Base-by-base conservation (phyloP, 2,888 invertebrate genomes). In the Parnassius smintheus region DNA sequence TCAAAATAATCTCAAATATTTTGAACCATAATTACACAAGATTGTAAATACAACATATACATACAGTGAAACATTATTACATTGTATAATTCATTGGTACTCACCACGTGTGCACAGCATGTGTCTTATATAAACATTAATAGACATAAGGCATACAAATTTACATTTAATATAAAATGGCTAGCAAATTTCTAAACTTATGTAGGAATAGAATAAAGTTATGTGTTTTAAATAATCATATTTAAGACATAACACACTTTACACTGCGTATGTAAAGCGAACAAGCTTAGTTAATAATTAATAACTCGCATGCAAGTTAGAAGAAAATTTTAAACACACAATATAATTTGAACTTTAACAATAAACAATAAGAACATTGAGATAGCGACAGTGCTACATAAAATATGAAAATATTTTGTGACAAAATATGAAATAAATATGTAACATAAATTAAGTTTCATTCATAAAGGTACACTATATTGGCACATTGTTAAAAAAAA, bases 141-240 rank as follows among this genome's bases (percentile, higher is more conserved):
- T 53, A 25, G 35, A n/a, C 51, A 35, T 12, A 9, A 12, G 10
- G 1, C 10, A 9, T 10, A 53, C 41, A 59, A 50, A 51, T 45
- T 51, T 59, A 55, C 55, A 51, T 51, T 45, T 50, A 53, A 42
- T 44, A 53, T 62, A 62, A 22, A 56, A 56, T 25, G 55, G 45
- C 62, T 63, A 63, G 62, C 62, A 63, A 13, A 51, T 59, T 35
- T 59, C 62, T 63, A 63, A 63, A 41, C n/a, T 44, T n/a, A n/a
- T 42, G 50, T 59, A 59, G 55, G 62, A 63, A 63, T 63, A 54
- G 51, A 59, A 46, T 46, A 63, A 49, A 11, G 44, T 50, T 53
- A 25, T 45, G 22, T 41, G 25, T 13, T n/a, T 42, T 56, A 46
- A 22, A 59, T 41, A 45, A 22, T 53, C 55, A 49, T 50, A 22